phyloP scores from a whole-genome alignment of 1,140 invertebrate species.

The Polypedilum vanderplanki region DNA sequence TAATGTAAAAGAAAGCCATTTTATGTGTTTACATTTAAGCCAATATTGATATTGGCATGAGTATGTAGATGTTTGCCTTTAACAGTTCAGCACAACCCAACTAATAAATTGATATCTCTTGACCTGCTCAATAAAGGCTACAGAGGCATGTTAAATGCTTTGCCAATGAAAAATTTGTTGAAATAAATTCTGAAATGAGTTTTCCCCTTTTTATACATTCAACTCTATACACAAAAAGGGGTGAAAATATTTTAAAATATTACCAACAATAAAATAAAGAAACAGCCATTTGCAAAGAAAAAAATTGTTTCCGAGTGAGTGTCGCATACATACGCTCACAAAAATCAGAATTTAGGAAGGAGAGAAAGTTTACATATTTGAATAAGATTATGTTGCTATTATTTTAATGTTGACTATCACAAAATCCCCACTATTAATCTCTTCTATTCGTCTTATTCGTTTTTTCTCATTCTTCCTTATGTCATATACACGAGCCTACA shows the following conservation, averaged over 20 bases:
- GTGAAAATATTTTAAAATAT: conserved; percentile 20
- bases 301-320: background rate
- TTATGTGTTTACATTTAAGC: background rate
- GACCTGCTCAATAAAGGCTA: conserved; percentile 8
- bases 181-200: background rate
- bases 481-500: no score
- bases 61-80: background rate
- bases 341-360: background rate
- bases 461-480: background rate
- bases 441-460: background rate
- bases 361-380: conserved; percentile 4
- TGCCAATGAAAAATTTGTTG: background rate
- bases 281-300: background rate
- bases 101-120: conserved; percentile 25
- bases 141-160: background rate
- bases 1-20: background rate
- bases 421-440: conserved; percentile 23
- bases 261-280: conserved; percentile 19
- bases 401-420: conserved; percentile 16
- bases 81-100: background rate
- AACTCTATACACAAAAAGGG: background rate
- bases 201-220: background rate
- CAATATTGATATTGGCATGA: background rate
- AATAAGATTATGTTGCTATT: conserved; percentile 23
- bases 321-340: background rate